A percentile compares a stretch with the other conserved stretches of the same genome.
Evolutionary conservation across 2,113 vertebrate species (phyloP).

Genomic region (Panurus biarmicus): DNA sequence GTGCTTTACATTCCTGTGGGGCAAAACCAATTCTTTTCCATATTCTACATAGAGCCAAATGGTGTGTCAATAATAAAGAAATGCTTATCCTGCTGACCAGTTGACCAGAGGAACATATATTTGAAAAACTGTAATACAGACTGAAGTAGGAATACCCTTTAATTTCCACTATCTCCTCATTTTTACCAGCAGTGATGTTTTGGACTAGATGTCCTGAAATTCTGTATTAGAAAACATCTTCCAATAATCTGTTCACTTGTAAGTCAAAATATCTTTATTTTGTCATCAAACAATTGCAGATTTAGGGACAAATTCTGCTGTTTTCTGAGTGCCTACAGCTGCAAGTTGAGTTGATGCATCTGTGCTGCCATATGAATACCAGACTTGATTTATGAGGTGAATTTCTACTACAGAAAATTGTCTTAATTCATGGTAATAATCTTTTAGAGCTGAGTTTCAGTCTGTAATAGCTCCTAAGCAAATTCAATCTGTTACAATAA

Average conservation of each 20-base stretch:
- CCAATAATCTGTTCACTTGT: not conserved
- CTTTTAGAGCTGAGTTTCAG: not conserved
- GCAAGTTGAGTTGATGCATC: not conserved
- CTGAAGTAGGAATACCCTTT: not conserved
- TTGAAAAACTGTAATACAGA: not conserved
- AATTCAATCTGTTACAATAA: not conserved
- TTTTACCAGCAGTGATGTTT: not conserved
- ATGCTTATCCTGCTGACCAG: not conserved
- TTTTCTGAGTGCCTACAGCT: not conserved
- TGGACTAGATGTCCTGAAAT: not conserved
- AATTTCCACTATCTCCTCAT: not conserved
- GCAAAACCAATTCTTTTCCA: not conserved
- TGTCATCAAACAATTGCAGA: not conserved
- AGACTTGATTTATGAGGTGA: not conserved
- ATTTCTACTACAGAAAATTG: not conserved
- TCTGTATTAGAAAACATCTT: not conserved
- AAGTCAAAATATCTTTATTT: not conserved
- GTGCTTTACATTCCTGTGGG: conserved; percentile 8
- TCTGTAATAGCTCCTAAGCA: not conserved
- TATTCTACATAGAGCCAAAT: accelerated
- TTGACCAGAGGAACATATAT: not conserved
- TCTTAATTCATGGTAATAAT: not conserved
- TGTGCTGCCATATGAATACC: not conserved
- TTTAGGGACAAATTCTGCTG: not conserved
- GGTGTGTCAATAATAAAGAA: not conserved